These are phyloP conservation scores for Albula glossodonta DNA, from an alignment of 2,113 vertebrate species.

Conservation along the genomic window DNA sequence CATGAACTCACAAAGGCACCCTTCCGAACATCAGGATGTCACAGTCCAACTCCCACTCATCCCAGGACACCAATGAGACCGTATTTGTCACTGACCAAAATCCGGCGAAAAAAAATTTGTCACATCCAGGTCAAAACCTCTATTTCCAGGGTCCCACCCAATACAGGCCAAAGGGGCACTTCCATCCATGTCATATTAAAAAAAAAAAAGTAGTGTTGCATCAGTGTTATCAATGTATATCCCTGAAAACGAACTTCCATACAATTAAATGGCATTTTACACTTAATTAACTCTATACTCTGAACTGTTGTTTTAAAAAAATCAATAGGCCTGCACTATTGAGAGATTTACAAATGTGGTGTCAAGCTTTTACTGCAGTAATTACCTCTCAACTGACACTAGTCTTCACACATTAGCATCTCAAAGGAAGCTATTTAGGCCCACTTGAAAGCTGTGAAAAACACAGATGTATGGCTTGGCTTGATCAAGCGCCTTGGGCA, in stretches of 20 bases:
- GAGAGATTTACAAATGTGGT: neutral
- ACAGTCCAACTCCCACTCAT: neutral
- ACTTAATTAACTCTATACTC: slow-evolving; percentile 34
- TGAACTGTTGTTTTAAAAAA: slow-evolving; percentile 20
- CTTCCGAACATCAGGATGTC: neutral
- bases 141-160: neutral
- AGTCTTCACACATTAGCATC: slow-evolving; percentile 10
- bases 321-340: slow-evolving; percentile 19
- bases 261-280: slow-evolving; percentile 32
- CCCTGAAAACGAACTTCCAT: neutral
- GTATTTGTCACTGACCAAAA: neutral
- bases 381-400: slow-evolving; percentile 21
- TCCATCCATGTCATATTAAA: neutral
- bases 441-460: neutral
- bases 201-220: neutral
- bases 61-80: slow-evolving; percentile 15
- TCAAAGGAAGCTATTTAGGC: slow-evolving; percentile 9
- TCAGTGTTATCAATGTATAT: neutral
- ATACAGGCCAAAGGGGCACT: neutral
- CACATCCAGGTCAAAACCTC: neutral
- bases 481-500: neutral
- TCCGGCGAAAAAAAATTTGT: neutral
- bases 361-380: slow-evolving; percentile 1
- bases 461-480: slow-evolving; percentile 4
- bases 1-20: neutral